These are phyloP conservation scores for Bugulina stolonifera DNA, from an alignment of 2,888 invertebrate species.

Conservation along the genomic window DNA sequence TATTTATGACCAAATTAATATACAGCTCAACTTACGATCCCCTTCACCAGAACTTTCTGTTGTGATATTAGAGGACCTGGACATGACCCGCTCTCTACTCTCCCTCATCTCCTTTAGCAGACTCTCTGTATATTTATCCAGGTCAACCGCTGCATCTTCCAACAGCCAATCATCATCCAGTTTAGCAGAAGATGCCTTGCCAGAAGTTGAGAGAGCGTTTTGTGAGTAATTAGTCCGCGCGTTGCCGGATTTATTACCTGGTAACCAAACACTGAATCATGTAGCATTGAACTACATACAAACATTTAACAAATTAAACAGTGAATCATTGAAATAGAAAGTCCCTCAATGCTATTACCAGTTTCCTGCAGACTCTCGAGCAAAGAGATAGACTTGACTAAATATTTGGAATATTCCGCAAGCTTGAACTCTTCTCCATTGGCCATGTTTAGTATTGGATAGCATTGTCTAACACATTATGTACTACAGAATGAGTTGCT, in stretches of 20 bases:
- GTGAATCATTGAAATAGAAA: background rate
- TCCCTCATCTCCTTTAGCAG: background rate
- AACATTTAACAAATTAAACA: background rate
- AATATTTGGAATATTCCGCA: slow-evolving; percentile 16
- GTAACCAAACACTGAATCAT: background rate
- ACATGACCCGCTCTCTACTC: background rate
- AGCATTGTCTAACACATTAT: too few relatives aligned
- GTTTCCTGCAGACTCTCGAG: background rate
- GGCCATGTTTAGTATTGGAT: too few relatives aligned
- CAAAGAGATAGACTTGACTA: background rate
- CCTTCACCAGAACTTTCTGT: too few relatives aligned
- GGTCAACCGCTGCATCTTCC: background rate
- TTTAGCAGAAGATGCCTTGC: background rate
- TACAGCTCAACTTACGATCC: too few relatives aligned
- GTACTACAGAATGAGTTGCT: too few relatives aligned
- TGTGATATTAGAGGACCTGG: too few relatives aligned
- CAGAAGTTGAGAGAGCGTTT: background rate
- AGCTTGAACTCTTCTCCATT: background rate
- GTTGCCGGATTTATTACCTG: background rate
- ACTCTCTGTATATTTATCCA: background rate
- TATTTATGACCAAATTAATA: too few relatives aligned
- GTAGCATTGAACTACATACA: too few relatives aligned
- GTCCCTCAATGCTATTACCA: too few relatives aligned
- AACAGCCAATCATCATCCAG: background rate
- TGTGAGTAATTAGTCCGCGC: slow-evolving; percentile 2